These are phyloP conservation scores for Enteromius thamalakanensis DNA, from an alignment of 2,797 vertebrate species.

Conservation along the genomic window DNA sequence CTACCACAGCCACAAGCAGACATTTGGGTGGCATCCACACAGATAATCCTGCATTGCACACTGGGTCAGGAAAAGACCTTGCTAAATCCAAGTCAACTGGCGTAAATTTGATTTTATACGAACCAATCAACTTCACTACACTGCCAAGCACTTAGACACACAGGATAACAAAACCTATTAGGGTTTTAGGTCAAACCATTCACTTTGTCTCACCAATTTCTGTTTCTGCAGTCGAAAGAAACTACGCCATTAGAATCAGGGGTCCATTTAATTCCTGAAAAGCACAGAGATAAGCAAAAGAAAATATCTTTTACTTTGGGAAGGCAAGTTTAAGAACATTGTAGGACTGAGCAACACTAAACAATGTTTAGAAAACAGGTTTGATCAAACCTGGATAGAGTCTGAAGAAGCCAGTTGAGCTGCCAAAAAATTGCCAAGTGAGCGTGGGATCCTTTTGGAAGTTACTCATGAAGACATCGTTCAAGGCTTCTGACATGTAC, in stretches of 20 bases:
- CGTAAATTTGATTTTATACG: conserved; percentile 5
- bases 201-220: conserved; percentile 87
- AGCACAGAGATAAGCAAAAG: conserved; percentile 35
- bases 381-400: conserved; percentile 87
- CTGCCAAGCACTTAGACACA: not conserved
- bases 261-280: conserved; percentile 92
- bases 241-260: conserved; percentile 94
- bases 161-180: not conserved
- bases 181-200: not conserved
- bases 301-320: not conserved
- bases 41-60: conserved; percentile 43
- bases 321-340: not conserved
- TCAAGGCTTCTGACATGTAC: conserved; percentile 95
- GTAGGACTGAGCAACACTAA: not conserved
- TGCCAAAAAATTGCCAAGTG: conserved; percentile 98
- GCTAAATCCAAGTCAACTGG: conserved; percentile 1
- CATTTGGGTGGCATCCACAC: conserved; percentile 49
- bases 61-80: conserved; percentile 17
- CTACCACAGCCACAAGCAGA: conserved; percentile 31
- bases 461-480: conserved; percentile 90
- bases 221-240: conserved; percentile 93
- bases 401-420: conserved; percentile 93
- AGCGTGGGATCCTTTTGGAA: conserved; percentile 93
- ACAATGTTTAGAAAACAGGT: not conserved
- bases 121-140: not conserved